Evolutionary conservation across 2,113 vertebrate genomes (phyloP).

Genomic region (Triplophysa tibetana): DNA sequence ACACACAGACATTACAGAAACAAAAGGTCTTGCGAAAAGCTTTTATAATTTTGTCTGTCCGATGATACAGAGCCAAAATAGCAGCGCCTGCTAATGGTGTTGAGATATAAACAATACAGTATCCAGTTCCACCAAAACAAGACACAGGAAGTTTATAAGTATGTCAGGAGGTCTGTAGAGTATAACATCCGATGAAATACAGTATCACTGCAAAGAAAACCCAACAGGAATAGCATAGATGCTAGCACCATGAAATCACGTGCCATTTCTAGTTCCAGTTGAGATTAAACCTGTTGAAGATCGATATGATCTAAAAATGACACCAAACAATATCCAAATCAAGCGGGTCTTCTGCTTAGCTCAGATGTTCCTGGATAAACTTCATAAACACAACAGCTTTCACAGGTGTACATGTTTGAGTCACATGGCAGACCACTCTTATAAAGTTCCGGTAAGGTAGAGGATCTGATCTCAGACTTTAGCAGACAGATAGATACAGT

Average conservation of each 20-base stretch:
- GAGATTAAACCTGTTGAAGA: slow-evolving; percentile 3
- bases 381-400: neutral
- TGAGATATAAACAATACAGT: slow-evolving; percentile 1
- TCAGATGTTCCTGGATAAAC: slow-evolving; percentile 13
- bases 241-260: neutral
- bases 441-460: neutral
- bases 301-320: slow-evolving; percentile 38
- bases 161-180: neutral
- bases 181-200: slow-evolving; percentile 1
- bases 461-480: neutral
- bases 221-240: neutral
- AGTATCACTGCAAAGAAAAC: neutral
- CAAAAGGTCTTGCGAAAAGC: neutral
- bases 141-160: slow-evolving; percentile 2
- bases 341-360: slow-evolving; percentile 10
- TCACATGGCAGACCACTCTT: neutral
- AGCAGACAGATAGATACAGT: slow-evolving; percentile 11
- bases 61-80: neutral
- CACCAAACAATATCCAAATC: slow-evolving; percentile 29
- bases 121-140: neutral
- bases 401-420: neutral
- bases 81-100: slow-evolving; percentile 6
- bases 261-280: slow-evolving; percentile 6
- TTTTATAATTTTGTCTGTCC: neutral
- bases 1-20: neutral